Conservation (phyloP, 2,113 vertebrate species). For the Corythoichthys haematopterus region DNA sequence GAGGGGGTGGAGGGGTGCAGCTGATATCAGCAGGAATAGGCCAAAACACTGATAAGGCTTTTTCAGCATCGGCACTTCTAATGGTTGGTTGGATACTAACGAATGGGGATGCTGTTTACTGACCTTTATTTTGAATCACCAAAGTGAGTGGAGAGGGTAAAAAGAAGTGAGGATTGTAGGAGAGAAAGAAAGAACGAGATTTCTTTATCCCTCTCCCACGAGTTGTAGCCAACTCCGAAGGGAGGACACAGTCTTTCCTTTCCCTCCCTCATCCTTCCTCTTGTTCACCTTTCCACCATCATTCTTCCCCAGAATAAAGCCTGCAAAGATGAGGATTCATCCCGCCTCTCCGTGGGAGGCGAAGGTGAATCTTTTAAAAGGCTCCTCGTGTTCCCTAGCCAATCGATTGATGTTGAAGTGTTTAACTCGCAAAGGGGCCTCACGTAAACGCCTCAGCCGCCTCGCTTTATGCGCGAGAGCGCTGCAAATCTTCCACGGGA, state of each 20-base stretch:
- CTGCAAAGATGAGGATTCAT: conserved; percentile 29
- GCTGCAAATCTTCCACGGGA: conserved; percentile 26
- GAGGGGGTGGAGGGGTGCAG: conserved; percentile 10
- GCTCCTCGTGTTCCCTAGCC: conserved; percentile 33
- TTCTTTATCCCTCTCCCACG: conserved; percentile 32
- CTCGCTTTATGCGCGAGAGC: conserved; percentile 35
- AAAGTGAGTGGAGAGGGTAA: neutral
- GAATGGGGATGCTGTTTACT: conserved; percentile 23
- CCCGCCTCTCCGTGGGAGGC: conserved; percentile 40
- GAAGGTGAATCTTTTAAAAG: conserved; percentile 48
- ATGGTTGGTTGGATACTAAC: conserved; percentile 43
- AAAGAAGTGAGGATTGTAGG: neutral
- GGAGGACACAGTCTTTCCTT: conserved; percentile 46
- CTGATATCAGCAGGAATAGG: conserved; percentile 63
- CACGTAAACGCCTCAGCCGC: conserved; percentile 31
- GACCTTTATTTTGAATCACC: conserved; percentile 20
- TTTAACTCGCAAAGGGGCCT: conserved; percentile 49
- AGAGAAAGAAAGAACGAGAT: neutral
- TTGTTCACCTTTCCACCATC: conserved; percentile 42
- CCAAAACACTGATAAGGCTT: conserved; percentile 60
- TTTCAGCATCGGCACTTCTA: conserved; percentile 44
- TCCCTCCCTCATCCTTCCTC: conserved; percentile 26
- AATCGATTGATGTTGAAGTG: conserved; percentile 49
- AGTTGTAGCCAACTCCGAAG: conserved; percentile 25
- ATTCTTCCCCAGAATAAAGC: conserved; percentile 37